A percentile compares a stretch with the other conserved stretches of the same genome.
Evolutionary conservation across 2,797 vertebrate species (phyloP).

Genomic region (Brachyalestes nurse): DNA sequence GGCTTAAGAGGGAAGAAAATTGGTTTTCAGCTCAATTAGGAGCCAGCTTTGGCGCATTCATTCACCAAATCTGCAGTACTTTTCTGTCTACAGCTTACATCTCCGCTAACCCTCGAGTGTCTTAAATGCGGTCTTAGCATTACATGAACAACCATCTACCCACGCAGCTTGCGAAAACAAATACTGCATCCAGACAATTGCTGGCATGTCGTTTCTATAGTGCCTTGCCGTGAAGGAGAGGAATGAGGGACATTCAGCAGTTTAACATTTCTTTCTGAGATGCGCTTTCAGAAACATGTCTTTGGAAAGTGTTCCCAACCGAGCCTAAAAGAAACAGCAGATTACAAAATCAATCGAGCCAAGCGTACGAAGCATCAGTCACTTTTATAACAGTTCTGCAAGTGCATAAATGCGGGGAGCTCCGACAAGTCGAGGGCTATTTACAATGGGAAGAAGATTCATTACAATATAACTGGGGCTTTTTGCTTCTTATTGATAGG

Average conservation of each 20-base stretch:
- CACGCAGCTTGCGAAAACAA: background rate
- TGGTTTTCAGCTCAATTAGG: constrained; percentile 20
- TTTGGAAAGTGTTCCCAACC: constrained; percentile 1
- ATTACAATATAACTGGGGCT: constrained; percentile 7
- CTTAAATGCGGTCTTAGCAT: constrained; percentile 13
- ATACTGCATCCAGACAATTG: constrained; percentile 26
- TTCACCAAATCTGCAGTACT: constrained; percentile 21
- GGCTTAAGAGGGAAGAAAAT: constrained; percentile 25
- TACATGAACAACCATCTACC: constrained; percentile 9
- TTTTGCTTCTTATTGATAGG: constrained; percentile 22
- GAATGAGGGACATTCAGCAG: constrained; percentile 20
- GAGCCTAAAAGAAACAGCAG: constrained; percentile 13
- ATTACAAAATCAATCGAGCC: constrained; percentile 40
- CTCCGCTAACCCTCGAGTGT: constrained; percentile 13
- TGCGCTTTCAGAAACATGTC: constrained; percentile 10
- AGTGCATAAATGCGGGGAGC: constrained; percentile 26
- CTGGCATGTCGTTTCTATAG: background rate
- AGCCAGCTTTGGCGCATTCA: constrained; percentile 6
- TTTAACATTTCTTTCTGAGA: constrained; percentile 12
- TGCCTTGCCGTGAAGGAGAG: background rate
- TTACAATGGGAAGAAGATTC: constrained; percentile 10
- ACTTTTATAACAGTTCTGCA: constrained; percentile 42
- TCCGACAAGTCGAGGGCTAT: constrained; percentile 13
- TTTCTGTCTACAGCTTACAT: background rate
- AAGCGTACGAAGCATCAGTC: constrained; percentile 31